Evolutionary conservation across 2,113 vertebrate genomes (phyloP).

Genomic region (Neogale vison): DNA sequence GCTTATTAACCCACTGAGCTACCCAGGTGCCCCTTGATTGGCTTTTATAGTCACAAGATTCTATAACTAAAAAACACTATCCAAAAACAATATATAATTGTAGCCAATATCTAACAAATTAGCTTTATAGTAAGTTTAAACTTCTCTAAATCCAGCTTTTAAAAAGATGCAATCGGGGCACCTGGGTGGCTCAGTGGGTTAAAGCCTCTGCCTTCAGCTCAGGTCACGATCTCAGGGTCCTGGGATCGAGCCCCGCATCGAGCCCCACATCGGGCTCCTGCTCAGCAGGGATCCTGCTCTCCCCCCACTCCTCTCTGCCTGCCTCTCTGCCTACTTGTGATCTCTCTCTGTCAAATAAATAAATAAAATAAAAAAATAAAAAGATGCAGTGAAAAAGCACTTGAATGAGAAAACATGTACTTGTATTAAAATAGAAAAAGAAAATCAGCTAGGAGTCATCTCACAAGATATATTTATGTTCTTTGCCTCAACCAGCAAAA

Average conservation of each 20-base stretch:
- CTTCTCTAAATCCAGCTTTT: not conserved
- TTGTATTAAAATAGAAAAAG: not conserved
- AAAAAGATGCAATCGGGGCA: not conserved
- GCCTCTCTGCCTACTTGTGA: too few species aligned
- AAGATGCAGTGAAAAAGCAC: not conserved
- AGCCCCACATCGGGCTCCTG: too few species aligned
- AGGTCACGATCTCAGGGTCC: too few species aligned
- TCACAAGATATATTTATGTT: not conserved
- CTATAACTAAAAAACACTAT: not conserved
- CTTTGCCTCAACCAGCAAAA: not conserved
- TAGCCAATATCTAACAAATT: not conserved
- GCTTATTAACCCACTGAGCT: too few species aligned
- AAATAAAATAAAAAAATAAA: not conserved
- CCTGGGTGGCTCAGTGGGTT: too few species aligned
- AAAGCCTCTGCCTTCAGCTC: too few species aligned
- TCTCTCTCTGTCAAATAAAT: too few species aligned
- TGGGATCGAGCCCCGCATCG: too few species aligned
- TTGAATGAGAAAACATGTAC: not conserved
- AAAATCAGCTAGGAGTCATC: not conserved
- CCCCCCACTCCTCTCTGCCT: too few species aligned
- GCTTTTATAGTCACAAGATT: not conserved
- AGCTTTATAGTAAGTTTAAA: not conserved
- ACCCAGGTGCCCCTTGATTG: too few species aligned
- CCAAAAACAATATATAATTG: not conserved
- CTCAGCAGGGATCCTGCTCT: too few species aligned